These are phyloP conservation scores for Aurelia aurita complex sp. Pacific DNA, from an alignment of 30 jellyfish, hydroid and myxozoan species.

Conservation along the genomic window DNA sequence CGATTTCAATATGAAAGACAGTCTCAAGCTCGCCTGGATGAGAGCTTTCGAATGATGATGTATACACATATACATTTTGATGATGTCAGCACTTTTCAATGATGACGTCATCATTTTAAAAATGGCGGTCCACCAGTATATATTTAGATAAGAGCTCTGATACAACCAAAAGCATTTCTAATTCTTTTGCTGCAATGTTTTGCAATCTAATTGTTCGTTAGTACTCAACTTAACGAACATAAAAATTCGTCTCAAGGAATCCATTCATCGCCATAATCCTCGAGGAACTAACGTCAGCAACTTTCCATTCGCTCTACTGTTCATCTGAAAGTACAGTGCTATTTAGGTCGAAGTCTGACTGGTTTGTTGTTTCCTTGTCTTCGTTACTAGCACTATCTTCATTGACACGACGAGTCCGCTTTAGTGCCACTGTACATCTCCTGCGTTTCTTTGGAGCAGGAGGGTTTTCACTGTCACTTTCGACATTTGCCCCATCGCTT, in stretches of 20 bases:
- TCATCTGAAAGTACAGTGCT: constrained; percentile 39
- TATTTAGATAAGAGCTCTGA: not conserved
- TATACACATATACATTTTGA: constrained; percentile 1
- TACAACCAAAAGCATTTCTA: not conserved
- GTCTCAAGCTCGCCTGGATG: constrained; percentile 20
- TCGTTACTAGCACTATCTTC: too few relatives aligned
- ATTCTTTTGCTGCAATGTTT: too few relatives aligned
- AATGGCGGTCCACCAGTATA: too few relatives aligned
- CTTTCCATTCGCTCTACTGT: constrained; percentile 60
- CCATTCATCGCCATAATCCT: constrained; percentile 59
- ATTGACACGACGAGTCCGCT: too few relatives aligned
- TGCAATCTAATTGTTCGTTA: too few relatives aligned
- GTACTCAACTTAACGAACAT: too few relatives aligned
- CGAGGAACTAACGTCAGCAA: constrained; percentile 24
- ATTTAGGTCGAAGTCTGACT: constrained; percentile 29
- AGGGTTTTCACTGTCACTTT: too few relatives aligned
- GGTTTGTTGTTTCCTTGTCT: constrained; percentile 34
- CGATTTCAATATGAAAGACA: not conserved
- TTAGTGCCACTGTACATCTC: too few relatives aligned
- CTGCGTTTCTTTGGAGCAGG: too few relatives aligned
- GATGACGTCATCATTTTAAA: constrained; percentile 1
- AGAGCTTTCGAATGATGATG: constrained; percentile 1
- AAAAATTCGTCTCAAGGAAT: constrained; percentile 27
- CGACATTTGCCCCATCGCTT: too few relatives aligned
- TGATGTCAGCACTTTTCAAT: not conserved